Evolutionary conservation across 2,113 vertebrate genomes (phyloP).

Genomic region (Lasiurus cinereus): DNA sequence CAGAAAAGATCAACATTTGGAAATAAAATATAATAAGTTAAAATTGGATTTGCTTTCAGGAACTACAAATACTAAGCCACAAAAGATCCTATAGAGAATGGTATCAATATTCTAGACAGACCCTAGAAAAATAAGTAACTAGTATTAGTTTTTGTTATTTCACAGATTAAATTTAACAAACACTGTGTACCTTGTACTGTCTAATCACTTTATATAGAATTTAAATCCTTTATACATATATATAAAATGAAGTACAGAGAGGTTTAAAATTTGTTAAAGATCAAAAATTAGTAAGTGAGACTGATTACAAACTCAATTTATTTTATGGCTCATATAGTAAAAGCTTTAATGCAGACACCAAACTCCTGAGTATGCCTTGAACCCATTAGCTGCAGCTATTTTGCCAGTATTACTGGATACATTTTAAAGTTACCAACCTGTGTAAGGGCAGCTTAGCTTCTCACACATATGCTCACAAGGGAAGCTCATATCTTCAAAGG

Average conservation of each 20-base stretch:
- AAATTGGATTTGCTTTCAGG: slow-evolving; percentile 47
- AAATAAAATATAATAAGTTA: slow-evolving; percentile 45
- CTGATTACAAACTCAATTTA: slow-evolving; percentile 17
- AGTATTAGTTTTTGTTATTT: slow-evolving; percentile 44
- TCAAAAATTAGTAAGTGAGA: slow-evolving; percentile 25
- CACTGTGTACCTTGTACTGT: slow-evolving; percentile 15
- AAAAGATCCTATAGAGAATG: background rate
- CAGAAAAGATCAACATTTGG: slow-evolving; percentile 26
- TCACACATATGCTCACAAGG: background rate
- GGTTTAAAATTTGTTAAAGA: slow-evolving; percentile 31
- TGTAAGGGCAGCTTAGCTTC: background rate
- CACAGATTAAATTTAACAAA: slow-evolving; percentile 62
- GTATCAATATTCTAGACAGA: slow-evolving; percentile 20
- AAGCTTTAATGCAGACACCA: slow-evolving; percentile 25
- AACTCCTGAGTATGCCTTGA: background rate
- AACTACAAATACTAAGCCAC: slow-evolving; percentile 53
- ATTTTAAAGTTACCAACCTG: slow-evolving; percentile 15
- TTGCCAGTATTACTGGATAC: background rate
- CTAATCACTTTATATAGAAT: background rate
- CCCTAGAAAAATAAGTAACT: background rate
- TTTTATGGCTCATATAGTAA: slow-evolving; percentile 59
- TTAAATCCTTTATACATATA: background rate
- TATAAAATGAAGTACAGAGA: slow-evolving; percentile 20
- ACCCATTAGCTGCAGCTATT: slow-evolving; percentile 16
- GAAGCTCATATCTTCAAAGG: background rate